Evolutionary conservation across 2,797 vertebrate genomes (phyloP), one percentile per base, ranked within the genome.

Genomic region (Poecilia velifera): DNA sequence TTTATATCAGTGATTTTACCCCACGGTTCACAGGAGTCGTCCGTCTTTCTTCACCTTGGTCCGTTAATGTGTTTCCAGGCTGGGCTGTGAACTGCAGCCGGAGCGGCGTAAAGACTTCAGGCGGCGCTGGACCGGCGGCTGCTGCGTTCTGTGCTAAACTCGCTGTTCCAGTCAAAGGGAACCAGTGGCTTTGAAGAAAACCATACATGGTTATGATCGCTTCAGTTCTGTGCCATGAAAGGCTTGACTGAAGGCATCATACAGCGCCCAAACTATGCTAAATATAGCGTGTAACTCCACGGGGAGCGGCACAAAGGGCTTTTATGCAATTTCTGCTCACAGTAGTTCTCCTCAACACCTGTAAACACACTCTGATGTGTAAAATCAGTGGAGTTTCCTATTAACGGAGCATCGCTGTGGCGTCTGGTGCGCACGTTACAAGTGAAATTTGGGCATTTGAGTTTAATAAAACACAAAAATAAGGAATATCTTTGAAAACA

Each of bases 331-430:
- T 74, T 79, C 20, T 13, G 36, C 55, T 76, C 73, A 78, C 73
- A 79, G 49, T 76, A 41, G 66, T 72, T 45, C 51, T 72, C 43
- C 66, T 25, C 74, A 45, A 68, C 74, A 82, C 77, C 73, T 80
- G 59, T 81, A 85, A 82, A 85, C 80, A 59, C 72, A 66, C 55
- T 77, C 79, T 82, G 80, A 85, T 82, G 84, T 82, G 4, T 72
- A 57, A 72, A 77, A 77, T 76, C 59, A 78, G 20, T 20, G 39
- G 47, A 9, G 16, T 64, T 82, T 1, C 47, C 25, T 74, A 12
- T 49, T 77, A 79, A 72, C 47, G 31, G 71, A 76, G 39, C 62
- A 51, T 47, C 22, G 49, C 68, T 73, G 72, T 47, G 45, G n/a
- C 66, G 22, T 31, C 41, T 72, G 64, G 9, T 74, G 64, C 46